Evolutionary conservation across 35 echinoderm and acorn worm species (phyloP), one percentile per base, ranked within the genome.

Genomic region (Apostichopus japonicus): DNA sequence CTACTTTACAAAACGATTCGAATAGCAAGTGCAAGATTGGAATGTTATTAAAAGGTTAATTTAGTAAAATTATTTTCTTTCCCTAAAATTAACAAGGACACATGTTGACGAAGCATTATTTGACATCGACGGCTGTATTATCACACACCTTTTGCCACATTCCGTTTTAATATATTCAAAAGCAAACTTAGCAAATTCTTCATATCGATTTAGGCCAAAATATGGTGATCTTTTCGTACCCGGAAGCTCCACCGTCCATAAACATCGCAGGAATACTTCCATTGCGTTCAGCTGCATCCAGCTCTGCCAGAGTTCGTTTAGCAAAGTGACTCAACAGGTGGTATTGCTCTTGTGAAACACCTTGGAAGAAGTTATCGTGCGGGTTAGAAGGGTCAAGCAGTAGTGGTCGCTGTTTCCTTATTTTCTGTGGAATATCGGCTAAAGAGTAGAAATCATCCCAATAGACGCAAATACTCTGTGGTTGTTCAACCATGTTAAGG

Each of bases 301-400:
- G 13, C 11, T 58, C 4, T 6, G 10, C 9, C 33, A 84, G 56
- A 1, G 81, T 84, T 6, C n/a, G 14, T 8, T 8, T 24, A 17
- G 81, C 81, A 58, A 84, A 84, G 33, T 17, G 81, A 16, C 11
- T 54, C 81, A 84, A 23, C 6, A 58, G 17, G 19, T 84, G 56
- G 16, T 57, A 58, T 10, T 17, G 57, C 1, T 15, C 17, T 4
- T 58, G n/a, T 6, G 19, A 57, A 54, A 23, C 54, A 8, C 54
- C 81, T 72, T 72, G 11, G 8, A 89, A 75, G 13, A 89, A 52
- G 44, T 89, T 89, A 65, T 72, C 51, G 44, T 89, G 25, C 4
- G 86, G 86, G 25, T 62, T 89, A n/a, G 21, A 72, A 10, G 86
- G 86, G 56, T 89, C 86, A 89, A 89, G 63, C n/a, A 89, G 67